Conservation (phyloP, 2,797 vertebrate species). For the Squalus acanthias region DNA sequence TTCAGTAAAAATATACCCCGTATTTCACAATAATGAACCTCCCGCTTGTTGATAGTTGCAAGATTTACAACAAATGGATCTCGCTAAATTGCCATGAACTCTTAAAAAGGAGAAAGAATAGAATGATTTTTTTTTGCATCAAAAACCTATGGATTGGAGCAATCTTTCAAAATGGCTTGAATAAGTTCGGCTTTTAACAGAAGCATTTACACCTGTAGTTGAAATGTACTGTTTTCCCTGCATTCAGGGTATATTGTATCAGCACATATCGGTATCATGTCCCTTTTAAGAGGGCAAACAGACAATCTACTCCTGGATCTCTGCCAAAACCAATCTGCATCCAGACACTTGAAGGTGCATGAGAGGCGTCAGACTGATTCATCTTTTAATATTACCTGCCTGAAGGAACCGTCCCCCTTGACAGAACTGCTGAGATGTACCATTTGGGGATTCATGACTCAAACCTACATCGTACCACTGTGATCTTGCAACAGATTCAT, state of each 20-base stretch:
- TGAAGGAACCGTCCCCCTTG: constrained; percentile 17
- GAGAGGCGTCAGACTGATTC: constrained; percentile 18
- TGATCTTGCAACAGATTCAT: constrained; percentile 23
- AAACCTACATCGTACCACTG: not conserved
- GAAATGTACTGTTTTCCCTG: not conserved
- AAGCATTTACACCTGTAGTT: not conserved
- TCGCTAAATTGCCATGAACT: not conserved
- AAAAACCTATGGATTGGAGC: not conserved
- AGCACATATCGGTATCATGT: not conserved
- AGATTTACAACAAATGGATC: not conserved
- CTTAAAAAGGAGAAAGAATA: not conserved
- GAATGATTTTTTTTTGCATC: not conserved
- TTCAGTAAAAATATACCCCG: not conserved
- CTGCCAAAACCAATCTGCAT: constrained; percentile 15
- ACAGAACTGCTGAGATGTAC: constrained; percentile 12
- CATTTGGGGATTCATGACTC: constrained; percentile 23
- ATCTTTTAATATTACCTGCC: constrained; percentile 18
- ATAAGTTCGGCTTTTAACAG: not conserved
- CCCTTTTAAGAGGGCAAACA: constrained; percentile 1
- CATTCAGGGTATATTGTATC: not conserved
- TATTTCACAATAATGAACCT: not conserved
- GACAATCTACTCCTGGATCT: not conserved
- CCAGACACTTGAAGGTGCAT: constrained; percentile 13
- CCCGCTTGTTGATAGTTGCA: not conserved
- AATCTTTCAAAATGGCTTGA: not conserved